Base-by-base conservation (phyloP, 2,888 invertebrate species). In the Hyppa rectilinea region DNA sequence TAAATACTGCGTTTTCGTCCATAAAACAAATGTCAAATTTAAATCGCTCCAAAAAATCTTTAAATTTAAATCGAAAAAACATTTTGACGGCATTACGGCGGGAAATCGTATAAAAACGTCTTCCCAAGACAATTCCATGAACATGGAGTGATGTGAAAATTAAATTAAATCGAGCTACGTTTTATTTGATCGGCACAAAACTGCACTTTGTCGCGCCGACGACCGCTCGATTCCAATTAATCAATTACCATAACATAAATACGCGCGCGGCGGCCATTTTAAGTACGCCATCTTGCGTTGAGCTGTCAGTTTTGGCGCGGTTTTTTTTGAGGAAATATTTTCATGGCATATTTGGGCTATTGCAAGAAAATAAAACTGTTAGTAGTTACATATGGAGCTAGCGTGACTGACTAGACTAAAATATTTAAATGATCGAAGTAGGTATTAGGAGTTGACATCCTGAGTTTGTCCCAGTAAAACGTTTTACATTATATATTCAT, bases 191-290 rank as follows among this genome's bases (percentile, higher is more conserved):
- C 78, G 81, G 67, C 80, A 75, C 73, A 77, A 68, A 82, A 79
- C 73, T 85, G 81, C 80, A 84, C 87, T 87, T 87, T 87, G 88
- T 81, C 75, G 80, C 78, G 77, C 86, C 87, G 87, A 77, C 87
- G 75, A 71, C 74, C 78, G 77, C 75, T 69, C 84, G 82, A 80
- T 88, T 88, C 87, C 88, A 88, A 88, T 88, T 87, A 88, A 85
- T 84, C 80, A 81, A 88, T 88, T 88, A 86, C 70, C 88, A 88
- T 88, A 87, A 85, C 82, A 84, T 85, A 80, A 82, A 80, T 77
- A 80, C 65, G 78, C 73, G 82, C 80, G 80, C 81, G 82, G 79
- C 72, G 75, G 83, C 75, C 86, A 86, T 87, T 73, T 80, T 81
- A 80, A 84, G 55, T 75, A 72, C 70, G 67, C 85, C 82, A 80